Evolutionary conservation across 2,797 vertebrate species (phyloP), one percentile per base, ranked within the genome.

Genomic region (Chaetophractus vellerosus): DNA sequence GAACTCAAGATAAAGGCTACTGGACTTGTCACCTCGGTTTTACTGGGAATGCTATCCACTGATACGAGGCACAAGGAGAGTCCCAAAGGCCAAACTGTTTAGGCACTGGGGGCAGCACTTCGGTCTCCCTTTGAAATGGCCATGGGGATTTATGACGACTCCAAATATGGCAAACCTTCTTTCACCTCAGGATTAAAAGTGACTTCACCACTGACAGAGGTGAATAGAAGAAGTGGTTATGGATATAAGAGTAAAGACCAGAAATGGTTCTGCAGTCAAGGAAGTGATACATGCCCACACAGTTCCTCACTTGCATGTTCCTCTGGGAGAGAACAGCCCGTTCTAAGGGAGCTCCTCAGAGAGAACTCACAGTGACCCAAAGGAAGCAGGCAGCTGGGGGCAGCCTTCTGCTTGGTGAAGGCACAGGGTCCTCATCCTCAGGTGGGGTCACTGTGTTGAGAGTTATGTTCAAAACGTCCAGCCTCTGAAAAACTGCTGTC

Each of bases 361-460:
- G 26, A 59, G 14, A n/a, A 28, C 52, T 50, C 24, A 1, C 9
- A 6, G 69, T 0, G n/a, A 57, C 81, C 23, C 4, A 68, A 31
- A 9, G 57, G 74, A 45, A 12, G 41, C 23, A 19, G n/a, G 78
- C 16, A 9, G 6, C 72, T 10, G 2, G 11, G 26, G 88, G 76
- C 0, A 1, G 92, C 52, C 19, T 45, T 75, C 23, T 31, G 74
- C 63, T 26, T 28, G 78, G 9, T 57, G 64, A 93, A 95, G 96
- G 94, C 79, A 92, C 78, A 33, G 61, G 68, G 82, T 36, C 68
- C 63, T 90, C 57, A 16, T 69, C 63, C 63, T 31, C 63, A n/a
- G 61, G 74, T 28, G 41, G 41, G 69, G 38, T 45, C 26, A 10
- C 26, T 45, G 78, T 38, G 33, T 4, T 55, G 71, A 31, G 75